Evolutionary conservation across 2,113 vertebrate genomes (phyloP), one percentile per base, ranked within the genome.

Genomic region (Oxygymnocypris stewartii): DNA sequence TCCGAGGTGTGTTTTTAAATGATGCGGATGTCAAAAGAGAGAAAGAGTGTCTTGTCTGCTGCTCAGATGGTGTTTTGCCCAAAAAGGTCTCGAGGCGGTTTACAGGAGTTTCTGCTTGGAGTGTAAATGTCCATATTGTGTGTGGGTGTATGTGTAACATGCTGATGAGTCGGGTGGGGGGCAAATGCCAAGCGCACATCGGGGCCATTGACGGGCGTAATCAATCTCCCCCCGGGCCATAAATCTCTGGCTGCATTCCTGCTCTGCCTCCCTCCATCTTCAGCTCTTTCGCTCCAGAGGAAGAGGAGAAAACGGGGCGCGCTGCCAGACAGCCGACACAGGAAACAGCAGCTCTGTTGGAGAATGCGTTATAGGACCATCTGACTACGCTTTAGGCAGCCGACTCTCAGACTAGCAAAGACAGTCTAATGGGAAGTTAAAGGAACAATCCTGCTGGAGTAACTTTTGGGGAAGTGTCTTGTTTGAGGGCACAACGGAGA

Each of bases 141-240:
- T 86, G 85, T 63, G 78, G 76, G 88, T 85, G 84, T 83, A 54
- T 85, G 69, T 80, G 81, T 74, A 73, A 78, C 67, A 44, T 12
- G 12, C 40, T 75, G 87, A 79, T 82, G 85, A 40, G 67, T 82
- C 35, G 79, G 42, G 92, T 89, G 92, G 88, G 90, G 79, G 87
- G 86, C 92, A 89, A 92, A 91, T 92, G 94, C 93, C 94, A 95
- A 90, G 91, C 88, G 90, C 93, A 94, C 93, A 95, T 94, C 94
- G 94, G 92, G 93, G 91, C 92, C 90, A 84, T 91, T 95, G 95
- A 94, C 91, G 92, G 93, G 92, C 88, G 90, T 94, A 94, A 95
- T 95, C 94, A 94, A 94, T 95, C 93, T 95, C 92, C 91, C 94
- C 91, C 91, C 88, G 91, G 92, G 91, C 92, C 91, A 94, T 94